Base-by-base conservation (phyloP, 2,113 vertebrate genomes). In the Aptenodytes patagonicus region DNA sequence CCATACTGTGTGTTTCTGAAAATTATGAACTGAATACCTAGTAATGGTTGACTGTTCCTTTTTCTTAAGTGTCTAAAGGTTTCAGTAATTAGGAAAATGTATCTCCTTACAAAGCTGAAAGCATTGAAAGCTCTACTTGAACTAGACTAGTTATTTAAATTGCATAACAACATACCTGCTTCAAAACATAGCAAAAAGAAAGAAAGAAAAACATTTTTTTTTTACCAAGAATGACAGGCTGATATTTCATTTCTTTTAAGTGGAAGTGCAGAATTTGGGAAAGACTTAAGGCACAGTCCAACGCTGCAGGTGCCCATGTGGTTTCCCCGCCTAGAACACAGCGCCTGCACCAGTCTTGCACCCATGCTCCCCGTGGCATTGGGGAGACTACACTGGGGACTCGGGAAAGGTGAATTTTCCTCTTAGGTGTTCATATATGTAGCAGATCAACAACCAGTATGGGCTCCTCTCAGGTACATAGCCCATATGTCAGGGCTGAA, bases 111-210 rank as follows among this genome's bases (percentile, higher is more conserved):
- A 68, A 42, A 83, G 14, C 7, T 85, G 28, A 83, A 96, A 91
- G 10, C n/a, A 38, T 57, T 70, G 18, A 95, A 96, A 88, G 42
- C 4, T 11, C 17, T 89, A 24, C 13, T 70, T 77, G 29, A 44
- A 49, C 55, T 49, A 73, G 36, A 40, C 34, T 95, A 83, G 51
- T 97, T 95, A 91, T 77, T 80, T 80, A 93, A 95, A 95, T 92
- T 86, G 14, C 17, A 36, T 19, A 32, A 55, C 46, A 87, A 34
- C 25, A n/a, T n/a, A 62, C 11, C n/a, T 77, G 21, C 21, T 95
- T 95, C 49, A 61, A 78, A 89, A 85, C 60, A n/a, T 22, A 44
- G 13, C 3, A 73, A 69, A 90, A 82, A 44, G 15, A 51, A 76
- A 78, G 36, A 78, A 11, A 62, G 13, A 17, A 52, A 58, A 31